Evolutionary conservation across 2,113 vertebrate species (phyloP), one percentile per base, ranked within the genome.

Genomic region (Larimichthys polyactis): DNA sequence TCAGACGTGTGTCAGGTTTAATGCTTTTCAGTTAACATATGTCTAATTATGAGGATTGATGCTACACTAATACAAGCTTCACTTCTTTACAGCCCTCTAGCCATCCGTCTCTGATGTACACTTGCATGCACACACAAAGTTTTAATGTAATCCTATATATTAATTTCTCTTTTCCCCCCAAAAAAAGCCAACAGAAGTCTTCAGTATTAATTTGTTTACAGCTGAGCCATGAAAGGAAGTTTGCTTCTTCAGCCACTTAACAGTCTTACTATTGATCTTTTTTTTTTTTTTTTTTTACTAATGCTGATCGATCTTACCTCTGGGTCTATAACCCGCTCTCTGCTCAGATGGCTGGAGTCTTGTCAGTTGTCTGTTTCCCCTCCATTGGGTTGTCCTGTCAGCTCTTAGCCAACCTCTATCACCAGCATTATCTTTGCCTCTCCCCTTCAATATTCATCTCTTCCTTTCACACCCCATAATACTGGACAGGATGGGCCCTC

Each of bases 341-440:
- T 78, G 78, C 73, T 89, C 87, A 81, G 81, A 87, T 86, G 88
- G 78, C 80, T 89, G 82, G 82, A 89, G 84, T 81, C 85, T 80
- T 93, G 93, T 93, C 92, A 90, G 88, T 82, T 90, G 83, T 91
- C 89, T 66, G 86, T 94, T 95, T 94, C 90, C 93, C 85, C 93
- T 94, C 86, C 92, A 92, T 66, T 94, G 92, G 91, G 69, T 82
- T 94, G 94, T 94, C 94, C 91, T 92, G 92, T 93, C 89, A 92
- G 91, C 90, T 87, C 83, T 90, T 87, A 85, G 81, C 91, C 78
- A 74, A 75, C 87, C 86, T 93, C 90, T 78, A 82, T 92, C 92
- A 88, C 64, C 44, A 51, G 75, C 85, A 84, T 88, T 90, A 84
- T 91, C 89, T 83, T 83, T 79, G 86, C 74, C 77, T 87, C 79